These are phyloP conservation scores for Macrosiphum euphorbiae DNA, from an alignment of 2,888 invertebrate genomes.

Conservation along the genomic window DNA sequence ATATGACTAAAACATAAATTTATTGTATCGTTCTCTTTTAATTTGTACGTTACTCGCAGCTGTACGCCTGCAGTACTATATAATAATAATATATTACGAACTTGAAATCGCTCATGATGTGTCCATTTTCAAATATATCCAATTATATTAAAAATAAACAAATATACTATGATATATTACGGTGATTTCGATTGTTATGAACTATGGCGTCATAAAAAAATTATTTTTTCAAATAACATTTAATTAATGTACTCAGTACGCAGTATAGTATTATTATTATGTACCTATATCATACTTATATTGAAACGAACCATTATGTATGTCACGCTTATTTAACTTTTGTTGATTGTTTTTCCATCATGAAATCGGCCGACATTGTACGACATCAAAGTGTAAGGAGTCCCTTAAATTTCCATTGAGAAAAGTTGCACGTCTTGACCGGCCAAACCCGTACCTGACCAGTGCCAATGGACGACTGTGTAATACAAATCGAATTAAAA, in stretches of 20 bases:
- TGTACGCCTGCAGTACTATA: no score
- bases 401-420: background rate
- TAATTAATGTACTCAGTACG: background rate
- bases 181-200: no score
- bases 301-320: no score
- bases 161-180: background rate
- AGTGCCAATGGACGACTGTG: background rate
- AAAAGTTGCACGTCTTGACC: background rate
- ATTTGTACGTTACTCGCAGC: background rate
- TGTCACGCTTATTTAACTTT: background rate
- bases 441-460: background rate
- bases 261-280: background rate
- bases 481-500: no score
- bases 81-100: background rate
- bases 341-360: background rate
- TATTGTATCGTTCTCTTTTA: background rate
- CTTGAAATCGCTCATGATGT: background rate
- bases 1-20: background rate
- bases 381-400: background rate
- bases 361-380: background rate
- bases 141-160: background rate
- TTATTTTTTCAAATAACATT: background rate
- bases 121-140: background rate
- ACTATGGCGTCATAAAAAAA: background rate
- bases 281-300: no score